These are phyloP conservation scores for pig (Sus scrofa) DNA, from an alignment of 2,113 vertebrate genomes.

Conservation along the genomic window T2T-Sscrofa CM000830.6:123132501-123133000, in stretches of 20 bases:
- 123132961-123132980: neutral
- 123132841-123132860: neutral
- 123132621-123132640: too few species aligned
- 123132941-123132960: neutral
- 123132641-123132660: too few species aligned
- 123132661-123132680: too few species aligned
- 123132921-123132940: neutral
- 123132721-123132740: neutral
- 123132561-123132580: neutral
- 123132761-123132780: too few species aligned
- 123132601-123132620: too few species aligned
- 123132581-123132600: too few species aligned
- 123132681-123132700: too few species aligned
- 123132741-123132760: too few species aligned
- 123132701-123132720: too few species aligned
- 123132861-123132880: neutral
- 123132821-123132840: constrained; percentile 11
- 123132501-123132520: constrained; percentile 28
- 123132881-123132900: neutral
- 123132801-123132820: neutral
- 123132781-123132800: neutral
- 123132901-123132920: neutral
- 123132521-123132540: neutral
- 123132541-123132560: neutral
- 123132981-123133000: neutral